Base-by-base conservation (phyloP, 2,888 invertebrate genomes). In the Thalpophila matura region DNA sequence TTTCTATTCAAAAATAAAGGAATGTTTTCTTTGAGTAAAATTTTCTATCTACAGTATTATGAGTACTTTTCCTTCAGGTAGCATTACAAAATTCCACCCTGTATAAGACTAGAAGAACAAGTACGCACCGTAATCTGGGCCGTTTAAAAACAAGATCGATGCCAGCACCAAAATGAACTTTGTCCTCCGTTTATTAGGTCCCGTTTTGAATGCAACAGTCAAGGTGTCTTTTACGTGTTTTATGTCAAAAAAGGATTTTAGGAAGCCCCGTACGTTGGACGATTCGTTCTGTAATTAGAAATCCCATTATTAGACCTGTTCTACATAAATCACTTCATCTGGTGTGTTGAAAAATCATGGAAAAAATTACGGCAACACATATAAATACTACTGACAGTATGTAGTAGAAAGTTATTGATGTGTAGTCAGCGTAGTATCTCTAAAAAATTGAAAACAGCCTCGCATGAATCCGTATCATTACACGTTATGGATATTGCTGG, bases 161-260 rank as follows among this genome's bases (percentile, higher is more conserved):
- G 86, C 79, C 45, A 94, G 74, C 24, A 94, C 79, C 61, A 94
- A 86, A 79, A 93, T 90, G 7, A 91, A 91, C 83, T 93, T 94
- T 78, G 83, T 81, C 27, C 91, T 82, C 12, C 94, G 77, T 6
- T 85, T 73, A 74, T 93, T 90, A 31, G 93, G 92, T 62, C 93
- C 94, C 20, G 87, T 91, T 87, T 94, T 95, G 83, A 96, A 95
- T 45, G 94, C 95, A 1, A 96, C 94, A 45, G 88, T 86, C 4
- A 95, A 80, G 1, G 96, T 95, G 47, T 95, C 94, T 61, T 87
- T 91, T 22, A 96, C 93, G 77, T 95, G 95, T 78, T 91, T 90
- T 24, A 94, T 77, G 82, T 96, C 91, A 79, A 96, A 96, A 82
- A 96, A 95, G 62, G 89, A 87, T 86, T 88, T 93, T 1, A 93